Percentiles rank a stretch among this genome's conserved stretches.
Evolutionary conservation across 2,888 invertebrate species (phyloP).

Genomic region (Fragum fragum): DNA sequence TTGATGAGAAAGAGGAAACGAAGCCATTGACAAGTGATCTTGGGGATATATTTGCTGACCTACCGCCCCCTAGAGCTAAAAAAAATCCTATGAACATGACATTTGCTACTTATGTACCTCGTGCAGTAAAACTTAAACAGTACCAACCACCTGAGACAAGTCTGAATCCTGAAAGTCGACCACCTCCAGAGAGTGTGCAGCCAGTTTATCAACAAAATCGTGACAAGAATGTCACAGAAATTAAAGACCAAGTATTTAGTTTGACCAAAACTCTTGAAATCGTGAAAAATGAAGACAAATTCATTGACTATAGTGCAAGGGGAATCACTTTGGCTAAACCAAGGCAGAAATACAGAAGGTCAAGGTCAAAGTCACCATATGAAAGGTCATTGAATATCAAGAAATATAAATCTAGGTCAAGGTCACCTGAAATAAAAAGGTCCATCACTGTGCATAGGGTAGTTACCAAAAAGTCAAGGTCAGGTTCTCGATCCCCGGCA

Average conservation of each 20-base stretch:
- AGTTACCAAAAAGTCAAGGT: conserved; percentile 1
- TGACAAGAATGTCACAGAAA: conserved; percentile 23
- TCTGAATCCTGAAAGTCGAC: conserved; percentile 53
- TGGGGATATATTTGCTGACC: conserved; percentile 51
- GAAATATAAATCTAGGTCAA: conserved; percentile 43
- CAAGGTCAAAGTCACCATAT: conserved; percentile 34
- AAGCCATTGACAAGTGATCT: not conserved
- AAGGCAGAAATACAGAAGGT: not conserved
- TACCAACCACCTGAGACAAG: conserved; percentile 39
- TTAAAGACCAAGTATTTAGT: conserved; percentile 9
- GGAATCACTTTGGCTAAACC: not conserved
- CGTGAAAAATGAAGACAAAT: not conserved
- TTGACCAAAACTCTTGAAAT: not conserved
- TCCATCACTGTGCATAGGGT: not conserved
- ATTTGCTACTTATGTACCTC: conserved; percentile 63
- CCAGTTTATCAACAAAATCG: not conserved
- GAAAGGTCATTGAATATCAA: conserved; percentile 11
- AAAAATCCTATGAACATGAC: conserved; percentile 7
- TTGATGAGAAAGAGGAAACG: not conserved
- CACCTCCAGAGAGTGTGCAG: conserved; percentile 17
- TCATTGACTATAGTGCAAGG: not conserved
- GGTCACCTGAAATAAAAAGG: conserved; percentile 28
- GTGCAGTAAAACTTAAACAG: conserved; percentile 62
- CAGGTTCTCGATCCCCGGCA: not conserved
- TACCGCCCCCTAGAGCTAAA: conserved; percentile 31